These are phyloP conservation scores for Pseudonaja textilis DNA, from an alignment of 2,113 vertebrate genomes.

Conservation along the genomic window DNA sequence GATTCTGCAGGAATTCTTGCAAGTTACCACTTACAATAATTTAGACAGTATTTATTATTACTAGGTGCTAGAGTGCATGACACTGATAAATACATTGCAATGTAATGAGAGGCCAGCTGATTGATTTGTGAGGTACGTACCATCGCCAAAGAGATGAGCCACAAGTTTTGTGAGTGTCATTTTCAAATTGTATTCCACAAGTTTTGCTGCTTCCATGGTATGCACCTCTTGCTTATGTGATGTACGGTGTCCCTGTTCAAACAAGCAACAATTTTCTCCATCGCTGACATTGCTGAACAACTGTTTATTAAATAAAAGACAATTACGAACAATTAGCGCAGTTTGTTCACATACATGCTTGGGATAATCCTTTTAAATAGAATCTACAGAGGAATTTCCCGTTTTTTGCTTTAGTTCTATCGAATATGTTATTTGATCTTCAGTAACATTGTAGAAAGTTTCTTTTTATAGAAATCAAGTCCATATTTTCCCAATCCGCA, in stretches of 20 bases:
- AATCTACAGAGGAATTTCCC: background rate
- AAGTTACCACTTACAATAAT: background rate
- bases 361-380: background rate
- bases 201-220: slow-evolving; percentile 87
- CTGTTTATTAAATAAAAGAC: slow-evolving; percentile 65
- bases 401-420: background rate
- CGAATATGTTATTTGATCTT: background rate
- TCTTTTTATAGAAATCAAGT: background rate
- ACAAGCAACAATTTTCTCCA: slow-evolving; percentile 79
- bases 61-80: background rate
- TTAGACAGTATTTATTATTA: background rate
- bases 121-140: slow-evolving; percentile 63
- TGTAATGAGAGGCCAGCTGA: background rate
- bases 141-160: slow-evolving; percentile 84
- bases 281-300: slow-evolving; percentile 78
- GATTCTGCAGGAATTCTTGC: background rate
- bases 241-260: slow-evolving; percentile 81
- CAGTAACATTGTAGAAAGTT: background rate
- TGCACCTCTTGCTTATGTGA: slow-evolving; percentile 85
- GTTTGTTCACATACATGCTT: background rate
- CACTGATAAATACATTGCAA: background rate
- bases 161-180: slow-evolving; percentile 80
- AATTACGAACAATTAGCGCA: background rate
- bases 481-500: background rate
- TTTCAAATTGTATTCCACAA: slow-evolving; percentile 89